Percentiles rank a stretch among this genome's conserved stretches.
phyloP scores from a whole-genome alignment of 2,888 invertebrate species.

The Malthinus seriepunctatus region DNA sequence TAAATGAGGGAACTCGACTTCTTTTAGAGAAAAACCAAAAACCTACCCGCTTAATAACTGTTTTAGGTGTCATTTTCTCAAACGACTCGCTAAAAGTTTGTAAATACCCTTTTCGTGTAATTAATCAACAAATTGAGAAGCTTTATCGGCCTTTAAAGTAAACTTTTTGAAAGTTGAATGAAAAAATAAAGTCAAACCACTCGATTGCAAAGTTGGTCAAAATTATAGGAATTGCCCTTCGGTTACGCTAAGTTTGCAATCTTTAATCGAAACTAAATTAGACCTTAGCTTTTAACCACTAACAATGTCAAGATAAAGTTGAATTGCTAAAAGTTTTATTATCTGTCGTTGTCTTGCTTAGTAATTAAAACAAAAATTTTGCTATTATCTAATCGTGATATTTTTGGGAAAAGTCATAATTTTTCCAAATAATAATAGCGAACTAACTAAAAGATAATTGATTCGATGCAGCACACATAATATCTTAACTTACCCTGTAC shows the following conservation, averaged over 20 bases:
- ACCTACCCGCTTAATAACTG: constrained; percentile 8
- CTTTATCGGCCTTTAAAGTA: constrained; percentile 21
- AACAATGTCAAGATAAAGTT: constrained; percentile 17
- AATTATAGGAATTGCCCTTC: constrained; percentile 32
- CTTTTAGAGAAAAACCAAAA: not conserved
- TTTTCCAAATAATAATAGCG: no score
- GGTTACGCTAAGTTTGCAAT: constrained; percentile 26
- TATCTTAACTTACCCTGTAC: no score
- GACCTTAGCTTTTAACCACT: constrained; percentile 12
- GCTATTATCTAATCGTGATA: no score
- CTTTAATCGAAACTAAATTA: constrained; percentile 29
- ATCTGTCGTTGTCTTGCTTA: constrained; percentile 8
- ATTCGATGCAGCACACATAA: no score
- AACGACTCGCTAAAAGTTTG: constrained; percentile 15
- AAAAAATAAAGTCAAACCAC: constrained; percentile 15
- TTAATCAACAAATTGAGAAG: constrained; percentile 20
- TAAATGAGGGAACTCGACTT: not conserved
- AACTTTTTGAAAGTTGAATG: constrained; percentile 1
- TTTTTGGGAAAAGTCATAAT: no score
- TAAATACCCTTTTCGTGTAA: constrained; percentile 21
- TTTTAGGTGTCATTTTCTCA: constrained; percentile 7
- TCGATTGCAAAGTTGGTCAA: constrained; percentile 32
- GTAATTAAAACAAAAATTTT: not conserved
- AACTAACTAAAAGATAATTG: no score
- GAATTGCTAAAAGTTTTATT: constrained; percentile 22